Conservation (phyloP, 2,113 vertebrate species). For the Hipposideros armiger region DNA sequence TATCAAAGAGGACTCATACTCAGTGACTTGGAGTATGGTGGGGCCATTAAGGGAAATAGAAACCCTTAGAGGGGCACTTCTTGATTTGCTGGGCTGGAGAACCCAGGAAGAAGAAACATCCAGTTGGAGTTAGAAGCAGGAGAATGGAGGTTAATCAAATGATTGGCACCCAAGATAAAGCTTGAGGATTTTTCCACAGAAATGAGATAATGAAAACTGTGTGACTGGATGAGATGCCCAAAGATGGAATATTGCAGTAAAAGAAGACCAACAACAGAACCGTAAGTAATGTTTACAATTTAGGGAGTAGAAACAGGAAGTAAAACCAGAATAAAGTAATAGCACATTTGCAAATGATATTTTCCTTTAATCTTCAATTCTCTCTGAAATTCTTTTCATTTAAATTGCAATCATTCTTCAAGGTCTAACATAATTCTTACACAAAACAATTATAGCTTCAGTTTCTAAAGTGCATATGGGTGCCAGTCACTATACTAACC, state of each 20-base stretch:
- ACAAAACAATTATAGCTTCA: not conserved
- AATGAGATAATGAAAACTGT: not conserved
- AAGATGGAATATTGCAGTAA: not conserved
- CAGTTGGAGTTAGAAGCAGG: not conserved
- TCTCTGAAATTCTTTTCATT: not conserved
- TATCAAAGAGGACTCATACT: not conserved
- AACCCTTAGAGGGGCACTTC: not conserved
- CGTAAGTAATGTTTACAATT: not conserved
- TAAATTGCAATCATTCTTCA: not conserved
- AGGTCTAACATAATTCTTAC: not conserved
- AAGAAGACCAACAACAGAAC: not conserved
- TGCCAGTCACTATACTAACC: not conserved
- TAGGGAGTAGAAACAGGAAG: not conserved
- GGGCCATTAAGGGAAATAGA: not conserved
- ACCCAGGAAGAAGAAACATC: not conserved
- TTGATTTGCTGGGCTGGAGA: not conserved
- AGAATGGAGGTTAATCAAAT: not conserved
- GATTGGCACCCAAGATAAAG: not conserved
- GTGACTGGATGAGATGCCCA: not conserved
- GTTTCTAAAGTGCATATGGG: not conserved
- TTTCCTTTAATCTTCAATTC: not conserved
- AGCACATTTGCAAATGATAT: not conserved
- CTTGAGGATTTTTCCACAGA: not conserved
- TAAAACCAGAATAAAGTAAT: not conserved
- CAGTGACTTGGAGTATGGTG: not conserved